Evolutionary conservation across 2,113 vertebrate genomes (phyloP), one percentile per base, ranked within the genome.

Genomic region (Forbesichthys agassizii): DNA sequence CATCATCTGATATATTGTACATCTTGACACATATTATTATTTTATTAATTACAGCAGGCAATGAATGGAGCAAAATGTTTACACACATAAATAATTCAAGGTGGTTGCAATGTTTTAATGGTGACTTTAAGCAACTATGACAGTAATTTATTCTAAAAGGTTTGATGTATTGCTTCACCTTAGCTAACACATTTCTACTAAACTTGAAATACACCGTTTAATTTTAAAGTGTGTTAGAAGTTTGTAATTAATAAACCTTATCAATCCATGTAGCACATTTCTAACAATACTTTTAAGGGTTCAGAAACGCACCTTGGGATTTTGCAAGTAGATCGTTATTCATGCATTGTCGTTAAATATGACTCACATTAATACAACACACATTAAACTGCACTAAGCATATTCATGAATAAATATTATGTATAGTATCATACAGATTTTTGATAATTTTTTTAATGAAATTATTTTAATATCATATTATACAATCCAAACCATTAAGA

Each of bases 221-320:
- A 63, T 63, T 11, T 63, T 33, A 42, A 47, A 68, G 49, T 48
- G 20, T 49, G 9, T 59, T 68, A 36, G 55, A 60, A 56, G 10
- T 11, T 16, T 55, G 58, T 33, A 20, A 57, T 70, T 58, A 48
- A 49, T 1, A 48, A 49, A 20, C 5, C 11, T 48, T 63, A 48
- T 59, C 71, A 48, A 48, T 47, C 48, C 46, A 61, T 60, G 48
- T 9, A 58, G 60, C 33, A 71, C 20, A 58, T 71, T 63, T 48
- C 61, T 27, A 72, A 61, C 18, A 27, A 3, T 16, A 64, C 59
- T 16, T 73, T 78, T 71, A 11, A 74, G 63, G 13, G 8, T 53
- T 72, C 20, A 69, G 62, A 73, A 68, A 52, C 20, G 42, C 42
- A 55, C 65, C 56, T 75, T 75, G 20, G 9, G n/a, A 33, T 48